Conservation (phyloP, 2,797 vertebrate genomes). For the Gymnothorax reevesii region DNA sequence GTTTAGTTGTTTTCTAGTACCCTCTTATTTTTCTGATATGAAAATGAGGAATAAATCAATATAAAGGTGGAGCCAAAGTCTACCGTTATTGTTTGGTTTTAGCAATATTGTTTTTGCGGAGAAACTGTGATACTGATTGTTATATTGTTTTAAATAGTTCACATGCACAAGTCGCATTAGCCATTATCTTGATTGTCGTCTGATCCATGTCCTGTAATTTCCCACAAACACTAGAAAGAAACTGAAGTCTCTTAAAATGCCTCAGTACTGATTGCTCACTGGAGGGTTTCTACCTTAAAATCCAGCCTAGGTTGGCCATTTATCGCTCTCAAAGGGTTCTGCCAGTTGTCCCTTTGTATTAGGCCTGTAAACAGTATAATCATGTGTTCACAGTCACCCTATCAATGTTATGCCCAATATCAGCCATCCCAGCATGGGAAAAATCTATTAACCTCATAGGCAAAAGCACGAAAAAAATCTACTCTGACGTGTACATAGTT, state of each 20-base stretch:
- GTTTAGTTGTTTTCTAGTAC: constrained; percentile 26
- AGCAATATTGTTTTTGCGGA: constrained; percentile 76
- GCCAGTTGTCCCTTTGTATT: background rate
- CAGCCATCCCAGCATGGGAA: background rate
- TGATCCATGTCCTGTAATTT: constrained; percentile 21
- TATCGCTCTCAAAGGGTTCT: background rate
- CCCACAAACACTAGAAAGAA: background rate
- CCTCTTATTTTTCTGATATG: constrained; percentile 40
- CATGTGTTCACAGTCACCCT: background rate
- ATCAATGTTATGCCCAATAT: background rate
- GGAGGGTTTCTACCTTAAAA: background rate
- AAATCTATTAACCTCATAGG: background rate
- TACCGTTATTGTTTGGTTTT: constrained; percentile 55
- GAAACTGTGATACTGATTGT: constrained; percentile 71
- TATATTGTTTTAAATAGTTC: constrained; percentile 54
- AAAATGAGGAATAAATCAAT: constrained; percentile 44
- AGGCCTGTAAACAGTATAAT: background rate
- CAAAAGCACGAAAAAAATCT: background rate
- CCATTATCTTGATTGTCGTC: constrained; percentile 26
- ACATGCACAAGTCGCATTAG: constrained; percentile 20
- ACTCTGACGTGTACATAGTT: background rate
- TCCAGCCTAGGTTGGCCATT: background rate
- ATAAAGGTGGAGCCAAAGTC: constrained; percentile 52
- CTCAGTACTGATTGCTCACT: background rate
- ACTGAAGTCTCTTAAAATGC: background rate